These are phyloP conservation scores for Agrochola lota DNA, from an alignment of 2,888 invertebrate genomes.

Conservation along the genomic window DNA sequence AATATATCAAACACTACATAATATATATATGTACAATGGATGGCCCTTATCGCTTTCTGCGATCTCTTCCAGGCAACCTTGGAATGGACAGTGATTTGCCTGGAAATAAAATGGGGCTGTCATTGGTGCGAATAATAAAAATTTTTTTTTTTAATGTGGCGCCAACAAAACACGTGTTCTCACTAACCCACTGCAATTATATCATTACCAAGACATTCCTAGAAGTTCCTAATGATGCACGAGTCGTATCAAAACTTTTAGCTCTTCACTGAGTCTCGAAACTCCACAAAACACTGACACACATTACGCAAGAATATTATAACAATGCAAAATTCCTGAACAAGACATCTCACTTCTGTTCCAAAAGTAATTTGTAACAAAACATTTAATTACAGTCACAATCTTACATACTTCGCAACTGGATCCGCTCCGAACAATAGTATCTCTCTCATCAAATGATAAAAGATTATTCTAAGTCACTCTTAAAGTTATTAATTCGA, in stretches of 20 bases:
- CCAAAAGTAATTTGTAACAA: constrained; percentile 56
- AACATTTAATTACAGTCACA: constrained; percentile 55
- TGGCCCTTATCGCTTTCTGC: too few species aligned
- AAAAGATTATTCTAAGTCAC: constrained; percentile 76
- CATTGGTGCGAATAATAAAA: too few species aligned
- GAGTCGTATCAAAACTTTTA: constrained; percentile 38
- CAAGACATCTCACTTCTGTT: constrained; percentile 40
- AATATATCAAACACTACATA: too few species aligned
- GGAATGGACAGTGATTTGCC: too few species aligned
- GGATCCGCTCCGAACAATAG: constrained; percentile 68
- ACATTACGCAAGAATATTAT: constrained; percentile 37
- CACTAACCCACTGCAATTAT: neutral
- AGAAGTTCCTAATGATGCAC: constrained; percentile 20
- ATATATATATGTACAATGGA: too few species aligned
- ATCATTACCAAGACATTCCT: neutral
- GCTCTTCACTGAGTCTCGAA: constrained; percentile 14
- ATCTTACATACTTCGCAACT: constrained; percentile 62
- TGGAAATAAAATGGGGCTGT: too few species aligned
- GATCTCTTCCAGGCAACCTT: too few species aligned
- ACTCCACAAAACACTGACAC: constrained; percentile 30
- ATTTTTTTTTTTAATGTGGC: too few species aligned
- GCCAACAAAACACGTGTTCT: neutral
- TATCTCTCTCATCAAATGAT: constrained; percentile 64
- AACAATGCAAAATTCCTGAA: constrained; percentile 32
- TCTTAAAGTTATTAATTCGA: constrained; percentile 79